phyloP scores from a whole-genome alignment of 2,888 invertebrate genomes.

The Venustoraphidia nigricollis region DNA sequence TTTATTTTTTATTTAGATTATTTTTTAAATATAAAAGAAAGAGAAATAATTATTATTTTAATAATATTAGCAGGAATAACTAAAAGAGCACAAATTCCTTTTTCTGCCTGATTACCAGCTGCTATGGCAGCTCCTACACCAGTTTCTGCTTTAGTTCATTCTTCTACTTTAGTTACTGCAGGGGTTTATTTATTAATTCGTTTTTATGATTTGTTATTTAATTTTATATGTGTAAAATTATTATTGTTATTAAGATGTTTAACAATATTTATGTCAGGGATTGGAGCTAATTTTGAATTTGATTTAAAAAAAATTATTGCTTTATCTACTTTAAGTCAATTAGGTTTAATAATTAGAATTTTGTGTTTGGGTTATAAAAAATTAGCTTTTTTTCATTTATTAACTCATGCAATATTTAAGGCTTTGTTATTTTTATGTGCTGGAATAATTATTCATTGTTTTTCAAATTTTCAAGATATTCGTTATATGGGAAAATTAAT shows the following conservation, averaged over 20 bases:
- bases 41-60: slow-evolving; percentile 29
- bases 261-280: slow-evolving; percentile 43
- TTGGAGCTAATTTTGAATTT: slow-evolving; percentile 45
- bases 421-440: slow-evolving; percentile 59
- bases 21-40: slow-evolving; percentile 29
- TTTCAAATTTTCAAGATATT: slow-evolving; percentile 49
- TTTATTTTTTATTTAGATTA: slow-evolving; percentile 25
- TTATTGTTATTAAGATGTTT: slow-evolving; percentile 41
- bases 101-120: slow-evolving; percentile 59
- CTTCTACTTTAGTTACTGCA: slow-evolving; percentile 63
- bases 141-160: slow-evolving; percentile 61
- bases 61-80: slow-evolving; percentile 45
- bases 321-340: slow-evolving; percentile 57
- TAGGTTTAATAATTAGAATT: slow-evolving; percentile 56
- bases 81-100: slow-evolving; percentile 69
- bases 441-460: slow-evolving; percentile 50
- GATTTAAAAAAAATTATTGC: slow-evolving; percentile 70
- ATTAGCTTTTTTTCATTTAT: slow-evolving; percentile 54
- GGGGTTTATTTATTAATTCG: slow-evolving; percentile 58
- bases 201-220: slow-evolving; percentile 36
- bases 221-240: slow-evolving; percentile 28
- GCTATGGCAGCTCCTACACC: slow-evolving; percentile 67
- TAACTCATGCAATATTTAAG: slow-evolving; percentile 62
- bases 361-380: slow-evolving; percentile 36
- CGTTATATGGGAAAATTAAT: slow-evolving; percentile 39